These are phyloP conservation scores for Anoura caudifer DNA, from an alignment of 2,113 vertebrate genomes.

Conservation along the genomic window DNA sequence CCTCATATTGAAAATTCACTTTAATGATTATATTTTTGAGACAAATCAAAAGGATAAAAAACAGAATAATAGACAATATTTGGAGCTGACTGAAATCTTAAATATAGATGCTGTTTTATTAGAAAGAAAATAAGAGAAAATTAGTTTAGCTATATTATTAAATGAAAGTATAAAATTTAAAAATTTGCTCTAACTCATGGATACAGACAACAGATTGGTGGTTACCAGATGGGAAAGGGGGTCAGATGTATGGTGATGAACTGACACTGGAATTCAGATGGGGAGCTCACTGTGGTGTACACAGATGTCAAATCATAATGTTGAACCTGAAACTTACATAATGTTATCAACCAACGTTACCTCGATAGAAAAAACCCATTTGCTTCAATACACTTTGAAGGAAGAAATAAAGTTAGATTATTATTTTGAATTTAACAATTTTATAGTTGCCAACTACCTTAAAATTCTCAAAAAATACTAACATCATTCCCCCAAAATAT, in stretches of 20 bases:
- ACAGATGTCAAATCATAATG: neutral
- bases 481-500: neutral
- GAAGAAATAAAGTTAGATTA: neutral
- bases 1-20: conserved; percentile 51
- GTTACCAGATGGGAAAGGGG: neutral
- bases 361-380: neutral
- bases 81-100: neutral
- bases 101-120: conserved; percentile 13
- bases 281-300: neutral
- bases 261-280: neutral
- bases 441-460: neutral
- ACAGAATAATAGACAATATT: neutral
- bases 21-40: conserved; percentile 4
- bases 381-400: neutral
- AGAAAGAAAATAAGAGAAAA: neutral
- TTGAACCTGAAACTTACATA: neutral
- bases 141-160: neutral
- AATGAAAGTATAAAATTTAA: neutral
- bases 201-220: neutral
- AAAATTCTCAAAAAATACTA: neutral
- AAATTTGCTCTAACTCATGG: neutral
- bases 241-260: neutral
- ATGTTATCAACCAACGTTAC: neutral
- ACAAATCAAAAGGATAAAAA: conserved; percentile 31
- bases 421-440: neutral